These are phyloP conservation scores for Noturus placidus DNA, from an alignment of 2,113 vertebrate species.

Conservation along the genomic window DNA sequence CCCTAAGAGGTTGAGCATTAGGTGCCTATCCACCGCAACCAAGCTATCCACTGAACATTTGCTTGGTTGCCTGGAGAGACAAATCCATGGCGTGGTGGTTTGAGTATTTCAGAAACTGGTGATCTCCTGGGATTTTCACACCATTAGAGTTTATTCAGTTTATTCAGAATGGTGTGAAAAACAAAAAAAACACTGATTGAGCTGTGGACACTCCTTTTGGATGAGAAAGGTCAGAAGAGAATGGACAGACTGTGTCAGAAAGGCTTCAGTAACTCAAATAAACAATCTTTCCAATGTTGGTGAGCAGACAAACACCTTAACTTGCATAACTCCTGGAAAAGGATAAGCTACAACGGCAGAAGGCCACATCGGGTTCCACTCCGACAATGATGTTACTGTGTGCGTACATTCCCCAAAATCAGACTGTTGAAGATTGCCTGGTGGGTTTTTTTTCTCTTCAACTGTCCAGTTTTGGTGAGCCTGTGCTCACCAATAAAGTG, in stretches of 20 bases:
- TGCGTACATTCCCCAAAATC: neutral
- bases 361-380: neutral
- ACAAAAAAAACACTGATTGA: neutral
- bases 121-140: neutral
- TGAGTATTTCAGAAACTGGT: neutral
- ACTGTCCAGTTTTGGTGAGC: neutral
- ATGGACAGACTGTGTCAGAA: neutral
- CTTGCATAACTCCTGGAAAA: neutral
- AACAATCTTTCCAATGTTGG: neutral
- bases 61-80: too few species aligned
- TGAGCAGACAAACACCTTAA: neutral
- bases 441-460: neutral
- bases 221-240: neutral
- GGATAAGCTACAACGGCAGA: neutral
- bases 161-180: neutral
- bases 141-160: neutral
- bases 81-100: too few species aligned
- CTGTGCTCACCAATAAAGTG: neutral
- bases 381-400: neutral
- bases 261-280: neutral
- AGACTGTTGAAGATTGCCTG: neutral
- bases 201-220: neutral
- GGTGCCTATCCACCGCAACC: too few species aligned
- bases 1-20: too few species aligned
- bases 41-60: too few species aligned